phyloP scores from a whole-genome alignment of 2,888 invertebrate genomes.

The Drosophila limbata region DNA sequence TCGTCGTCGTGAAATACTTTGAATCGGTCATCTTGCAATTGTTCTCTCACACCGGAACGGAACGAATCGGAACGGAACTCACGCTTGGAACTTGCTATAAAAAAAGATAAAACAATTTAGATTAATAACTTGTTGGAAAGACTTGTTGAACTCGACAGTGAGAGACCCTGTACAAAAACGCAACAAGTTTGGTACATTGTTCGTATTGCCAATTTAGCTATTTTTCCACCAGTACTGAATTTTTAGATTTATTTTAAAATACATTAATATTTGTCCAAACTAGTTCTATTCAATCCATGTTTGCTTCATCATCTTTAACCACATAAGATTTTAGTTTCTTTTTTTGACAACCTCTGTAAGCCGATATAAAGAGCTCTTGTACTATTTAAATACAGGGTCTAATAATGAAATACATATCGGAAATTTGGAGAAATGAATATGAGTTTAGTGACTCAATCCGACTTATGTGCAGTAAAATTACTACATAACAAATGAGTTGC shows the following conservation, averaged over 20 bases:
- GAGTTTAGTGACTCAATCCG: neutral
- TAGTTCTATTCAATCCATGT: too few species aligned
- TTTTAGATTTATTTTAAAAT: too few species aligned
- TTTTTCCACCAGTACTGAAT: too few species aligned
- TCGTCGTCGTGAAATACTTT: slow-evolving; percentile 99
- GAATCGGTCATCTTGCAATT: slow-evolving; percentile 95
- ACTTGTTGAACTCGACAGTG: neutral
- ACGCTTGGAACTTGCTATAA: slow-evolving; percentile 41
- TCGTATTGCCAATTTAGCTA: too few species aligned
- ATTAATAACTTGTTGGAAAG: neutral
- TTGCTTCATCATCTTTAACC: too few species aligned
- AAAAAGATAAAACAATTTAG: neutral
- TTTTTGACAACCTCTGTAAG: too few species aligned
- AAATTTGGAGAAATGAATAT: neutral
- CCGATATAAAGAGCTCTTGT: too few species aligned
- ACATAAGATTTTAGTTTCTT: too few species aligned
- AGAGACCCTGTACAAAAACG: neutral
- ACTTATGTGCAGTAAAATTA: neutral
- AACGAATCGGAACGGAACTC: slow-evolving; percentile 17
- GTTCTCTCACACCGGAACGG: slow-evolving; percentile 22
- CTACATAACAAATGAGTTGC: neutral
- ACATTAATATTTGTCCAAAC: too few species aligned
- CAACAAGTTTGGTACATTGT: neutral
- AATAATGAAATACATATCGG: neutral
- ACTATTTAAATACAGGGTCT: neutral